A percentile compares a stretch with the other conserved stretches of the same genome.
phyloP scores from a whole-genome alignment of 2,888 invertebrate genomes.

The Elmis aenea region DNA sequence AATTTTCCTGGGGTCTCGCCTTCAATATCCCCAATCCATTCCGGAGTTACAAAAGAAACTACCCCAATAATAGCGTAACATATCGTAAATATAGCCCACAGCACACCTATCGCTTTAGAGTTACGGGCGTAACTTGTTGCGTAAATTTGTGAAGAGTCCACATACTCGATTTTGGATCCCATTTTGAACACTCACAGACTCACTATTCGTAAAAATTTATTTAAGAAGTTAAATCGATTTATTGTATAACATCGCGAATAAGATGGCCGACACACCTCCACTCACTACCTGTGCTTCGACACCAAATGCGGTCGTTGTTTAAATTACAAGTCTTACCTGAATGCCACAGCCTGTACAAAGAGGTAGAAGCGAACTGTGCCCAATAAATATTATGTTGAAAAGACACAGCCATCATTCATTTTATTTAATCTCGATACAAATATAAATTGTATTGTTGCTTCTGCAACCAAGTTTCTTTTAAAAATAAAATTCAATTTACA shows the following conservation, averaged over 20 bases:
- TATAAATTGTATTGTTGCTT: no score
- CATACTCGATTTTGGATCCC: conserved; percentile 91
- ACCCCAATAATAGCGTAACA: conserved; percentile 95
- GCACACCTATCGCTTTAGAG: conserved; percentile 91
- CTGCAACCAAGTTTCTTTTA: no score
- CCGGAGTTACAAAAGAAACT: conserved; percentile 92
- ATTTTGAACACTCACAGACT: conserved; percentile 45
- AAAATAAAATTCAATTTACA: no score
- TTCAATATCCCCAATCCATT: conserved; percentile 83
- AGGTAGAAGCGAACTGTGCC: no score
- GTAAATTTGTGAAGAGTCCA: conserved; percentile 85
- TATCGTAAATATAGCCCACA: conserved; percentile 97
- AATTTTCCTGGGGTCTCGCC: conserved; percentile 87
- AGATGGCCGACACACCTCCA: conserved; percentile 10
- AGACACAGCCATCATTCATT: no score
- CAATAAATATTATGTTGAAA: no score
- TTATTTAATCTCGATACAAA: no score
- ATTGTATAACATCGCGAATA: conserved; percentile 11
- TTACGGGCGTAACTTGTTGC: conserved; percentile 87
- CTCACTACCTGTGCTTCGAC: background rate
- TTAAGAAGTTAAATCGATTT: conserved; percentile 4
- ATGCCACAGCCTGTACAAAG: no score
- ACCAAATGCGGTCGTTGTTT: background rate
- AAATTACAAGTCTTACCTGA: background rate
- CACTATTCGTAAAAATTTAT: background rate